Base-by-base conservation (phyloP, 2,797 vertebrate species). In the Heterohyrax brucei region DNA sequence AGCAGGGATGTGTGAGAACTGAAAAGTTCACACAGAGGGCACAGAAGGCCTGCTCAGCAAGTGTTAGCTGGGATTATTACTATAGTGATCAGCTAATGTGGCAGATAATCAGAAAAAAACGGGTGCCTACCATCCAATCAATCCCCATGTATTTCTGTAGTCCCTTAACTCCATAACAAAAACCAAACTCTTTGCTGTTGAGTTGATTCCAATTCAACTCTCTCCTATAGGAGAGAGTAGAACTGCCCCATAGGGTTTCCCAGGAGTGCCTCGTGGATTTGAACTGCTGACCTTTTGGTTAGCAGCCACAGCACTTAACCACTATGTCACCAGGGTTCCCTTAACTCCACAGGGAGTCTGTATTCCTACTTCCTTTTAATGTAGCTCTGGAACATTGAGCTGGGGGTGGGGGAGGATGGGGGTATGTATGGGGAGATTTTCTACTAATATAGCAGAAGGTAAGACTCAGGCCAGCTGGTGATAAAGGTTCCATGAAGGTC, bases 401-500 rank as follows among this genome's bases (percentile, higher is more conserved):
- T 19, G 5, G 76, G 10, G 22, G 30, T 53, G 39, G 39, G 39
- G 39, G 39, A 39, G 39, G 39, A 39, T 19, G 5, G 76, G 10
- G 22, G 30, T 53, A 8, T 18, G 8, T 21, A n/a, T 10, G 56
- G 64, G n/a, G 39, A 6, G 2, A 70, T 48, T 62, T 82, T 50
- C 62, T 75, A n/a, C 28, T 26, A 75, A 53, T 24, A 50, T 0
- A 7, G 18, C 50, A 68, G 81, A 87, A 84, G 85, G 66, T 59
- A 81, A 95, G 72, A 91, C 73, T 26, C 72, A 90, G 81, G 64
- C 70, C 53, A 46, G 62, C 48, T 88, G 68, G 48, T 13, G 18
- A 95, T 33, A 89, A 84, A 30, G 83, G 5, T 70, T 92, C 91
- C 8, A 7, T 5, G 1, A 62, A 77, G 62, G 33, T 94, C 48